Base-by-base conservation (phyloP, 2,113 vertebrate species). In the Protobothrops flavoviridis region DNA sequence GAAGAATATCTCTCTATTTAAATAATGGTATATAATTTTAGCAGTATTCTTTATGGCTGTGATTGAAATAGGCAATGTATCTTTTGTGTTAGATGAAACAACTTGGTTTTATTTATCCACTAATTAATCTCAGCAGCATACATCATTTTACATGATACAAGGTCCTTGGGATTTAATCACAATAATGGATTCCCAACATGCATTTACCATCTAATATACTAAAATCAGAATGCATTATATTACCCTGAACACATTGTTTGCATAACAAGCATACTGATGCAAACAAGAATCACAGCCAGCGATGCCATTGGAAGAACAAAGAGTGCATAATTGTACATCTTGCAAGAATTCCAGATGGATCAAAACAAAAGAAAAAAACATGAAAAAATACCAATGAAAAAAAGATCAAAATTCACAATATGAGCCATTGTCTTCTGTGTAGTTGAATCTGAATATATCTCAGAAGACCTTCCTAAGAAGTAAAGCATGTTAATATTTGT, bases 121-220 rank as follows among this genome's bases (percentile, higher is more conserved):
- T 94, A 92, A 92, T 92, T 92, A 90, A 90, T 94, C 88, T 92
- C 90, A 85, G 69, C 87, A 92, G 55, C 64, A 89, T 57, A 85
- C 21, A 29, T 85, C 56, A 85, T 89, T 89, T 94, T 91, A 56
- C 64, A 92, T 89, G 87, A 23, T 92, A 85, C 87, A 88, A 92
- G n/a, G 59, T 85, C 56, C 45, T 21, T 91, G 90, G 90, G 90
- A 94, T 94, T 91, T 91, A 89, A 88, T 85, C 64, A 93, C 64
- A 93, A 90, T 90, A 88, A 85, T 50, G 45, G 86, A 52, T 89
- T 91, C 90, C 90, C 93, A 89, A 89, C 52, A 57, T 90, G 92
- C 64, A 57, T 88, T 57, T 90, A 52, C 64, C n/a, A 85, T 59
- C 87, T 89, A 89, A 69, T 26, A 52, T n/a, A 85, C 24, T 50